Evolutionary conservation across 2,113 vertebrate species (phyloP), one percentile per base, ranked within the genome.

Genomic region (Bubo blakistoni): DNA sequence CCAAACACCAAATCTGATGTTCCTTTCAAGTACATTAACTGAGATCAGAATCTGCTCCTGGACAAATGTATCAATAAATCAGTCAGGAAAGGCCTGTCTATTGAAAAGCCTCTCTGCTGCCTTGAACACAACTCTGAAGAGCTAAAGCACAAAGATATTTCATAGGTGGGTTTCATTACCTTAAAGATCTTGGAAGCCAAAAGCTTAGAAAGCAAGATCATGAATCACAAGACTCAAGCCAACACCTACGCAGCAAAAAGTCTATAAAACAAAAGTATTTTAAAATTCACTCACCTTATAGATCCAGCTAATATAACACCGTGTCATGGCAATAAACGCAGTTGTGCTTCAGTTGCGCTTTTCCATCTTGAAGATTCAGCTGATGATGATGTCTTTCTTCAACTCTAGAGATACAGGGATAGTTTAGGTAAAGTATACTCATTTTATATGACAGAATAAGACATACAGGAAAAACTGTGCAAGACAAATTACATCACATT

Each of bases 1-100:
- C 1, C 16, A 54, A 66, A n/a, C 16, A 72, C 10, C 24, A 77
- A 34, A 63, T 34, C 20, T 55, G 27, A 63, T 40, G 44, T 58
- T 77, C 21, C 17, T 67, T 67, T 63, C 54, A 62, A 54, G 38
- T 30, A 30, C 2, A 7, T 21, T 40, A 71, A 42, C 36, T 52
- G 44, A 78, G 44, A 19, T 61, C 38, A 63, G 36, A 86, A 69
- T 32, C 32, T 65, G 49, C 32, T 63, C 26, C 46, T 71, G 27
- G 25, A 17, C 40, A 76, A 32, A 7, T 0, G 0, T 20, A 70
- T 44, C 1, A 49, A 47, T 2, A 19, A 79, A 8, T 25, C 22
- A 40, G 26, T 15, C 3, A 7, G 30, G 13, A 78, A 62, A 85
- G 32, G 59, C 16, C 58, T 24, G 14, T 10, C 5, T 34, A 44